phyloP scores from a whole-genome alignment of 2,797 vertebrate species.

The Tapera naevia region DNA sequence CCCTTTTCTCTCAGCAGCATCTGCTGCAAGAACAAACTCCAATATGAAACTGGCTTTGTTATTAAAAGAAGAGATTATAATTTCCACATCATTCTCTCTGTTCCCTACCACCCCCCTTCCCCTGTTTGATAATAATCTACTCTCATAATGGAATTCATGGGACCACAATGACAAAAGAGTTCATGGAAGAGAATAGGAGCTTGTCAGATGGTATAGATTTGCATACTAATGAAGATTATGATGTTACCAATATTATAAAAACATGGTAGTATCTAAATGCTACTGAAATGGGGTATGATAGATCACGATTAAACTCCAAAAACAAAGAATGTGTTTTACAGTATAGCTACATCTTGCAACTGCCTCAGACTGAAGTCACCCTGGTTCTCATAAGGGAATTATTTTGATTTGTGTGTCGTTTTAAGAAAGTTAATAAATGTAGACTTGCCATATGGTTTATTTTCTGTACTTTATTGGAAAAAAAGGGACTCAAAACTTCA shows the following conservation, averaged over 20 bases:
- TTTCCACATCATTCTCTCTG: background rate
- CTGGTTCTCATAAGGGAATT: constrained; percentile 25
- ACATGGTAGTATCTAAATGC: background rate
- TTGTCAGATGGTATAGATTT: constrained; percentile 42
- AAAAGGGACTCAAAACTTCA: background rate
- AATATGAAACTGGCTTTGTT: constrained; percentile 38
- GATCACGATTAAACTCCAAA: background rate
- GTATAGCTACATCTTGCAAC: background rate
- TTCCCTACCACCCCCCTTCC: background rate
- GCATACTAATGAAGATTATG: constrained; percentile 57
- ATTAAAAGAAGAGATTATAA: constrained; percentile 44
- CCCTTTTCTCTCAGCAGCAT: constrained; percentile 34
- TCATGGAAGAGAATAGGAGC: constrained; percentile 1
- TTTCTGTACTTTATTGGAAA: background rate
- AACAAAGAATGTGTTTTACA: constrained; percentile 6
- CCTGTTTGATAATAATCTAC: constrained; percentile 63
- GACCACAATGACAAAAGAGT: constrained; percentile 18
- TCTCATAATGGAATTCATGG: constrained; percentile 68
- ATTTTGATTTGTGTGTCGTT: constrained; percentile 7
- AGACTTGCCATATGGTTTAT: background rate
- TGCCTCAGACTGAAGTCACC: background rate
- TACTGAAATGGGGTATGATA: background rate
- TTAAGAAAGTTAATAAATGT: constrained; percentile 17
- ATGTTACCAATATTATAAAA: constrained; percentile 50
- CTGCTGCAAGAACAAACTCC: constrained; percentile 10